phyloP scores from a whole-genome alignment of 2,113 vertebrate species.

The Megalops atlanticus region DNA sequence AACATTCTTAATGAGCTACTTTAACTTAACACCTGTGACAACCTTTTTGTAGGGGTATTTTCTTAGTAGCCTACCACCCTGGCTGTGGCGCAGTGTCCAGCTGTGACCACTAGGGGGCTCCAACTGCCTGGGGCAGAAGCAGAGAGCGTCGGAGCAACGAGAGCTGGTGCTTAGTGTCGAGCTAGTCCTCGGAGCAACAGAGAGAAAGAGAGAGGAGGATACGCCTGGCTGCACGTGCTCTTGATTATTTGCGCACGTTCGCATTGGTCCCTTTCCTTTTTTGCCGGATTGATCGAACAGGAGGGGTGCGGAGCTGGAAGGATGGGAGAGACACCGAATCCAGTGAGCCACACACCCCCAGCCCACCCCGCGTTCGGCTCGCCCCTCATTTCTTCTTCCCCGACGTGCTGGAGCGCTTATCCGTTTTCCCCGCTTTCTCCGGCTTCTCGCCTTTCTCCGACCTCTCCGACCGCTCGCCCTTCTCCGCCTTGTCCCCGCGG shows the following conservation, averaged over 20 bases:
- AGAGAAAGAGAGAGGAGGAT: conserved; percentile 43
- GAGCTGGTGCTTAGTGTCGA: conserved; percentile 30
- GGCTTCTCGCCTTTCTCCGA: conserved; percentile 67
- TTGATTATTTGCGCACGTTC: conserved; percentile 20
- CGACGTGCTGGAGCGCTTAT: conserved; percentile 72
- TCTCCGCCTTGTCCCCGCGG: conserved; percentile 56
- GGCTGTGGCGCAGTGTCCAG: conserved; percentile 42
- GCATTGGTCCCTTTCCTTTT: conserved; percentile 17
- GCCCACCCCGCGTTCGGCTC: conserved; percentile 23
- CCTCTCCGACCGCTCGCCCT: conserved; percentile 54
- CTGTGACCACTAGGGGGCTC: conserved; percentile 39
- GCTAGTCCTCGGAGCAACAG: conserved; percentile 50
- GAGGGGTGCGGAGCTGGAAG: neutral
- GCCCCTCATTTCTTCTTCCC: conserved; percentile 77
- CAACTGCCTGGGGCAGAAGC: conserved; percentile 29
- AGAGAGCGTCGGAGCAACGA: conserved; percentile 17
- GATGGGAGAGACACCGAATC: neutral
- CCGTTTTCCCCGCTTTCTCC: conserved; percentile 62
- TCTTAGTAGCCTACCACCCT: conserved; percentile 34
- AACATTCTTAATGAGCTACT: conserved; percentile 65
- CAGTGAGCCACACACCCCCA: neutral
- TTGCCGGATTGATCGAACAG: conserved; percentile 1
- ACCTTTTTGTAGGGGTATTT: conserved; percentile 47
- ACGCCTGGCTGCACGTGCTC: conserved; percentile 20
- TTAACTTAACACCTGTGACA: conserved; percentile 53